A percentile compares a stretch with the other conserved stretches of the same genome.
Evolutionary conservation across 2,888 invertebrate species (phyloP).

Genomic region (Tipula vernalis): DNA sequence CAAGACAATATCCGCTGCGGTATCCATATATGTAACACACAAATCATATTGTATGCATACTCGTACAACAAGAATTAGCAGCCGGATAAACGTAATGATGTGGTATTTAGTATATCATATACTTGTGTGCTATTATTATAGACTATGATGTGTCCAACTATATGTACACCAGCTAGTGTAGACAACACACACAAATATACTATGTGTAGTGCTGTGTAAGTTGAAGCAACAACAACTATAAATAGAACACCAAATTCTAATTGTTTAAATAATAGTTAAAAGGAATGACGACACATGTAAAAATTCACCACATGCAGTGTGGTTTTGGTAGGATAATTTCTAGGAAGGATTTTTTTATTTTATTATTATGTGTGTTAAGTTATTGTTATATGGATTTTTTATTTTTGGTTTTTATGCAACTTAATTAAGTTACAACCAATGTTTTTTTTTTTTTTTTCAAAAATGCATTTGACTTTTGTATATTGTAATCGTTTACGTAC

Average conservation of each 20-base stretch:
- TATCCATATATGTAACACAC: not conserved
- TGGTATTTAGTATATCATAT: conserved; percentile 9
- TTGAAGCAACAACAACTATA: not conserved
- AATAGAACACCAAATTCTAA: not conserved
- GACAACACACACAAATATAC: not conserved
- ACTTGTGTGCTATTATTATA: not conserved
- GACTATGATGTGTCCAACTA: not conserved
- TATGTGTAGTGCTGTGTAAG: not conserved
- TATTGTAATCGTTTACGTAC: not conserved
- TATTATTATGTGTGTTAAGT: not conserved
- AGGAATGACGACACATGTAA: conserved; percentile 4
- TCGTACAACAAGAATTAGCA: not conserved
- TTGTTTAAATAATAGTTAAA: not conserved
- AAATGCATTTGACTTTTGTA: not conserved
- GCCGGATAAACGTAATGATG: conserved; percentile 10
- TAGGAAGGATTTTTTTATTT: not conserved
- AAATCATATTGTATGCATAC: not conserved
- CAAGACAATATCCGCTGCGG: not conserved
- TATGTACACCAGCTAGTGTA: not conserved
- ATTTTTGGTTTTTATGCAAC: not conserved
- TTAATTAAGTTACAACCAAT: not conserved
- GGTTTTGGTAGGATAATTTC: not conserved
- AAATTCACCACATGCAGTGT: not conserved
- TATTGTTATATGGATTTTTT: not conserved
- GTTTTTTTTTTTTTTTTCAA: not conserved